A percentile compares a stretch with the other conserved stretches of the same genome.
phyloP scores from a whole-genome alignment of 2,888 invertebrate genomes.

The Tetanocera ferruginea region DNA sequence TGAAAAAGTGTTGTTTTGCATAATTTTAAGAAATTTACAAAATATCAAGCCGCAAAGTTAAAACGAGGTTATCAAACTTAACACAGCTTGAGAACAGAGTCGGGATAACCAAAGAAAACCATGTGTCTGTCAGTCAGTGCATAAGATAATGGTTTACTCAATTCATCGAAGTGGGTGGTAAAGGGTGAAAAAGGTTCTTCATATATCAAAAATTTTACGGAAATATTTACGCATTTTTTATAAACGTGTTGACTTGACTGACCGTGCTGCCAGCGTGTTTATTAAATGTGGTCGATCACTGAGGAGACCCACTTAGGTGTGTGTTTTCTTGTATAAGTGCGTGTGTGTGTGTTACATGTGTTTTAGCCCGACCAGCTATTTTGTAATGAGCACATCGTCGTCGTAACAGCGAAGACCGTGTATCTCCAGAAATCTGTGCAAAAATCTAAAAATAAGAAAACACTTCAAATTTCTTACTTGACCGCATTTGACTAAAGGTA shows the following conservation, averaged over 20 bases:
- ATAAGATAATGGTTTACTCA: no score
- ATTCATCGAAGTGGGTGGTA: background rate
- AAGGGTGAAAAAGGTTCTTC: background rate
- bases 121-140: background rate
- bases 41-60: background rate
- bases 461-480: background rate
- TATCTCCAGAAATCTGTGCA: background rate
- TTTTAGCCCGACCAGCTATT: background rate
- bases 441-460: background rate
- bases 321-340: background rate
- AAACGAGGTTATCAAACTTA: slow-evolving; percentile 6
- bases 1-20: background rate
- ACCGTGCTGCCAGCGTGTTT: slow-evolving; percentile 31
- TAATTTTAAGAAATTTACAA: background rate
- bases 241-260: slow-evolving; percentile 10
- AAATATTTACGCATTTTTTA: background rate
- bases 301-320: background rate
- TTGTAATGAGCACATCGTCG: slow-evolving; percentile 26
- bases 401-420: background rate
- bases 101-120: background rate
- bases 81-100: background rate
- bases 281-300: slow-evolving; percentile 6
- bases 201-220: background rate
- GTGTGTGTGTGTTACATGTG: slow-evolving; percentile 31
- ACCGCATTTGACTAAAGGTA: background rate